Conservation (phyloP, 2,113 vertebrate genomes). For the Morone saxatilis region DNA sequence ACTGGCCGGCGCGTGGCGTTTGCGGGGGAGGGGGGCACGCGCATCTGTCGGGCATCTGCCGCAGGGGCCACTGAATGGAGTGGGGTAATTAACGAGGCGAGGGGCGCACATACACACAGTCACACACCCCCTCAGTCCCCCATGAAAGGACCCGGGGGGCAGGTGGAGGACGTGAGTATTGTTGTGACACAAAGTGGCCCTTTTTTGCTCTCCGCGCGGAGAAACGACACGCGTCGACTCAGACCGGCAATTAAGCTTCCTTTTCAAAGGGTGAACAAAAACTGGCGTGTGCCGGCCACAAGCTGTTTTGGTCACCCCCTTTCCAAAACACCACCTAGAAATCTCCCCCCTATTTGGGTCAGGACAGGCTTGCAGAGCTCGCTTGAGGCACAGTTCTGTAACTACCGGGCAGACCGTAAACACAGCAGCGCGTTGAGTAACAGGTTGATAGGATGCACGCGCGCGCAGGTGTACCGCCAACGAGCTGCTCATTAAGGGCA, state of each 20-base stretch:
- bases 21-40: background rate
- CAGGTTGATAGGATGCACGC: background rate
- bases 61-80: conserved; percentile 13
- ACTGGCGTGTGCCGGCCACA: conserved; percentile 59
- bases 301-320: conserved; percentile 24
- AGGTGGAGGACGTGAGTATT: conserved; percentile 75
- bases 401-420: conserved; percentile 26
- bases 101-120: background rate
- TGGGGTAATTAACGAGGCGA: conserved; percentile 26
- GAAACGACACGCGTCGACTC: conserved; percentile 69
- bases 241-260: conserved; percentile 55
- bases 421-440: conserved; percentile 42
- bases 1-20: conserved; percentile 52
- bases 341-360: conserved; percentile 23
- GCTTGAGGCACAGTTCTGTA: conserved; percentile 4
- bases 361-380: conserved; percentile 6
- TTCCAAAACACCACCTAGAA: background rate
- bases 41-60: conserved; percentile 73
- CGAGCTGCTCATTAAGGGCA: conserved; percentile 36
- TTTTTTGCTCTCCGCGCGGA: conserved; percentile 20
- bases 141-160: conserved; percentile 48
- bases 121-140: background rate
- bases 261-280: conserved; percentile 37
- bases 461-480: background rate
- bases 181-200: conserved; percentile 41